Evolutionary conservation across 92 coral and sea anemone species (phyloP).

Genomic region (Epizoanthus stellaris): DNA sequence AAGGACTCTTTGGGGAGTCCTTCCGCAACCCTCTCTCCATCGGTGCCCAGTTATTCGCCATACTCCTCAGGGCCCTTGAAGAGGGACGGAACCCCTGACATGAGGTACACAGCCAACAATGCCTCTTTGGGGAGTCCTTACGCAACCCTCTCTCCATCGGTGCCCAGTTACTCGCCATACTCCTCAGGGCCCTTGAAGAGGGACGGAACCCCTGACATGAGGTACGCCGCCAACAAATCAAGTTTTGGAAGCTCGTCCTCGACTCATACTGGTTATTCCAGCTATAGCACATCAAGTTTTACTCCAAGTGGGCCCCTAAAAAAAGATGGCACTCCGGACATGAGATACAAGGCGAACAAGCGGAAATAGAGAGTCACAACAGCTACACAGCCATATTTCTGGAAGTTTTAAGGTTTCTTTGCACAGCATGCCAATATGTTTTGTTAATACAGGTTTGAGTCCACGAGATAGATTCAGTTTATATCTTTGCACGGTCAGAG

Average conservation of each 20-base stretch:
- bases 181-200: neutral
- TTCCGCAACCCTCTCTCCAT: neutral
- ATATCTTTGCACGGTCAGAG: too few relatives aligned
- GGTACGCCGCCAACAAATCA: conserved; percentile 2
- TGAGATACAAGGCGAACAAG: conserved; percentile 17
- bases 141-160: too few relatives aligned
- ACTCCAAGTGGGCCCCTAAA: conserved; percentile 16
- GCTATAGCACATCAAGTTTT: neutral
- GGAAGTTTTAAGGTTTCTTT: too few relatives aligned
- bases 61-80: neutral
- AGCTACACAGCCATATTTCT: too few relatives aligned
- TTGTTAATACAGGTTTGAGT: too few relatives aligned
- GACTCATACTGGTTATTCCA: neutral
- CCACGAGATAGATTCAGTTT: too few relatives aligned
- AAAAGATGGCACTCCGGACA: conserved; percentile 23
- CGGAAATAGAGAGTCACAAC: neutral
- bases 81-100: conserved; percentile 1
- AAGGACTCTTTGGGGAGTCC: neutral
- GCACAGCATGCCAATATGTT: too few relatives aligned
- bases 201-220: conserved; percentile 8
- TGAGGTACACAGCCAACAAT: conserved; percentile 16
- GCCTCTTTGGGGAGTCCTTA: neutral
- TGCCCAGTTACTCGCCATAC: neutral
- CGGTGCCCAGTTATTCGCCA: neutral
- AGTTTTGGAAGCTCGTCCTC: neutral